A percentile compares a stretch with the other conserved stretches of the same genome.
phyloP scores from a whole-genome alignment of 2,113 vertebrate genomes.

The Cavia porcellus region DNA sequence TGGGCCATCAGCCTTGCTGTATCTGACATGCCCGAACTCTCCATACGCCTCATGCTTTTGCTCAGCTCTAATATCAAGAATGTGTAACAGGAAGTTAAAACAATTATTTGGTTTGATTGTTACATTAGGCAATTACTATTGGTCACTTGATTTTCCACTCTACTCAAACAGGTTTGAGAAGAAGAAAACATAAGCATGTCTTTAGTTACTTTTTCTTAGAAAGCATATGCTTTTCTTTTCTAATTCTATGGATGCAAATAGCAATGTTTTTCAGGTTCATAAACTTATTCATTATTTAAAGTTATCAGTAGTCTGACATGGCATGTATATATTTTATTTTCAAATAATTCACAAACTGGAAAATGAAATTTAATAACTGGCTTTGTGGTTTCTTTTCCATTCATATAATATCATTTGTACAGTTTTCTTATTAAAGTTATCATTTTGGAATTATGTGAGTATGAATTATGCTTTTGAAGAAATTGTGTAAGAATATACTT shows the following conservation, averaged over 20 bases:
- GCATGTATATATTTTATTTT: conserved; percentile 71
- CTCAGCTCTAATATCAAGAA: conserved; percentile 33
- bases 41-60: not conserved
- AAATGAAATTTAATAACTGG: conserved; percentile 27
- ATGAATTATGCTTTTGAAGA: not conserved
- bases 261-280: conserved; percentile 70
- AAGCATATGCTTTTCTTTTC: conserved; percentile 61
- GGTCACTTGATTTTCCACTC: not conserved
- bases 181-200: not conserved
- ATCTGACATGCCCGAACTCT: not conserved
- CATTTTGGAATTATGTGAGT: not conserved
- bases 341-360: conserved; percentile 38
- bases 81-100: not conserved
- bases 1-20: not conserved
- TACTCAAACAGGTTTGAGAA: not conserved
- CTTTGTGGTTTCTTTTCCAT: not conserved
- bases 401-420: not conserved
- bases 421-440: conserved; percentile 2
- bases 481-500: not conserved
- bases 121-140: not conserved
- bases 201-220: conserved; percentile 65
- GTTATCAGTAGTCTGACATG: conserved; percentile 67
- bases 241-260: conserved; percentile 71
- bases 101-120: not conserved
- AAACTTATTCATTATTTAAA: conserved; percentile 58